phyloP scores from a whole-genome alignment of 1,140 invertebrate genomes.

The Heliconius himera region DNA sequence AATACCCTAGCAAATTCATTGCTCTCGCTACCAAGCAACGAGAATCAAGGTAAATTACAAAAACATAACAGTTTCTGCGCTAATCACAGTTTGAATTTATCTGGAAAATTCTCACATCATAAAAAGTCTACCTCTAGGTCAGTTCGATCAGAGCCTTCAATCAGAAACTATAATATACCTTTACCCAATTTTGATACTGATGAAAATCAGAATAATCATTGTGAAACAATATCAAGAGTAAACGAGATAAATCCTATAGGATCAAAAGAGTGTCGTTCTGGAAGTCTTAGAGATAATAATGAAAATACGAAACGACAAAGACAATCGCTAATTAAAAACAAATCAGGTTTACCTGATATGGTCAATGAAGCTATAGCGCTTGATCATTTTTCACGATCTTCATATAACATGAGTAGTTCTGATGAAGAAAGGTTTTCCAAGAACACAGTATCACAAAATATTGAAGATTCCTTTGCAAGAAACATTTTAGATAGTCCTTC shows the following conservation, averaged over 20 bases:
- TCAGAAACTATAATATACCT: conserved; percentile 70
- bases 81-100: conserved; percentile 44
- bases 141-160: conserved; percentile 73
- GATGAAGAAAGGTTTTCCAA: conserved; percentile 61
- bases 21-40: conserved; percentile 56
- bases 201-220: conserved; percentile 49
- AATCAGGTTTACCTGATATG: conserved; percentile 82
- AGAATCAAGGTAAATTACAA: conserved; percentile 53
- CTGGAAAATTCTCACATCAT: conserved; percentile 45
- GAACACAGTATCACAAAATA: conserved; percentile 41
- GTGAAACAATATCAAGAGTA: conserved; percentile 56
- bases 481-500: conserved; percentile 57
- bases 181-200: conserved; percentile 64
- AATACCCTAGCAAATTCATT: conserved; percentile 63
- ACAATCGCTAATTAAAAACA: conserved; percentile 67
- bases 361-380: conserved; percentile 84
- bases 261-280: conserved; percentile 51
- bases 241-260: conserved; percentile 62
- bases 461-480: conserved; percentile 43
- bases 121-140: conserved; percentile 66
- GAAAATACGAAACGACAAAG: conserved; percentile 42
- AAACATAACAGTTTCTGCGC: conserved; percentile 67
- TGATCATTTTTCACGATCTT: conserved; percentile 69
- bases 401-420: conserved; percentile 65
- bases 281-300: conserved; percentile 46